Evolutionary conservation across 2,888 invertebrate genomes (phyloP), one percentile per base, ranked within the genome.

Genomic region (Gymnosoma rotundatum): DNA sequence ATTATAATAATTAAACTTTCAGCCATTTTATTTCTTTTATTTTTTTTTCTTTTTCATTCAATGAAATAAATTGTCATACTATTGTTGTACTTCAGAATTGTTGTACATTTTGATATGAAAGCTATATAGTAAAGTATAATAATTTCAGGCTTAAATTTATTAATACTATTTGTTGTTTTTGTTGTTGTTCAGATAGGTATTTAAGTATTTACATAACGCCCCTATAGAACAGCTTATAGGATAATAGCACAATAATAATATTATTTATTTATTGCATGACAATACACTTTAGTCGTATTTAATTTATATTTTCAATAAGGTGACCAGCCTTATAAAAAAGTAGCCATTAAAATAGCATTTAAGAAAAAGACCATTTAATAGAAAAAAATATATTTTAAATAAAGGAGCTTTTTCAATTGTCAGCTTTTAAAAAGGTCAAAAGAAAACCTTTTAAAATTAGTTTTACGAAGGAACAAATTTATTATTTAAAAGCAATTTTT

Each of bases 261-360:
- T 78, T 78, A 80, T 84, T 78, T 74, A 81, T 84, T 84, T 80
- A 81, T 81, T 50, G 50, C 60, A 74, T 81, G 81, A 81, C 84
- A 81, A 81, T 80, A 74, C 74, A 84, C 64, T 74, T 60, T 74
- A 52, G n/a, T 63, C 54, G 64, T 60, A 70, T 64, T 81, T 69
- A 50, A 64, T 45, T 69, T 42, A 50, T 74, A 73, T 78, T 61
- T n/a, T 25, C 45, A 74, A 20, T 48, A 18, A 21, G 74, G 70
- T 84, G 81, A 50, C 84, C 84, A 84, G 25, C 6, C 12, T 25
- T 56, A 16, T 25, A 14, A 32, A 8, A 32, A 5, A 4, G 25
- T 32, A n/a, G n/a, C 4, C 4, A 25, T 25, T 25, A 25, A 2
- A 2, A 25, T 25, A 2, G 25, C n/a, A n/a, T 25, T 25, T 25